phyloP scores from a whole-genome alignment of 2,113 vertebrate genomes.

The Sinocyclocheilus rhinocerous region DNA sequence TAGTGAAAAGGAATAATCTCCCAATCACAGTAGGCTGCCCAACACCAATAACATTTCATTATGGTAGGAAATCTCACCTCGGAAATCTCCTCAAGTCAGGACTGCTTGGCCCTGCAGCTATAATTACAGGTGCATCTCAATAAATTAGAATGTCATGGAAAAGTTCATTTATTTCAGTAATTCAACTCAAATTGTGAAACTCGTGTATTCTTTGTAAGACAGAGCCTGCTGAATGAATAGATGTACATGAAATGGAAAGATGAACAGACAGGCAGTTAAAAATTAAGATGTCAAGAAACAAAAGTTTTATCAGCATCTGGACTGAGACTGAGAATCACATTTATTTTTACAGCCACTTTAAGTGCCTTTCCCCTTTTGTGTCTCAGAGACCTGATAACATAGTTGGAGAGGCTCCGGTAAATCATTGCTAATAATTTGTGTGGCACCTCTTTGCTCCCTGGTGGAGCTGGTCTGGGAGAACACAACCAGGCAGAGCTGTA shows the following conservation, averaged over 20 bases:
- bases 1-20: neutral
- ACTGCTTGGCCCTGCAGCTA: neutral
- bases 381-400: constrained; percentile 8
- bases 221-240: neutral
- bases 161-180: no score
- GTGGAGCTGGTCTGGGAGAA: constrained; percentile 19
- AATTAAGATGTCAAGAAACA: neutral
- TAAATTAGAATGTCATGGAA: no score
- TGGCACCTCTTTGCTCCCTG: constrained; percentile 14
- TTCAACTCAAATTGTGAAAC: no score
- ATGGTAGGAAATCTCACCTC: neutral
- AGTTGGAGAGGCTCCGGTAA: constrained; percentile 12
- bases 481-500: constrained; percentile 12
- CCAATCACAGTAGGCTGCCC: neutral
- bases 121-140: no score
- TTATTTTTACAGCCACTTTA: constrained; percentile 4
- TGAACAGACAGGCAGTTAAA: neutral
- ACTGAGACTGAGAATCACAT: neutral
- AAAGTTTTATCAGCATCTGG: neutral
- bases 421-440: constrained; percentile 35
- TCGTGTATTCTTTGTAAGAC: neutral
- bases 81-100: neutral
- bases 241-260: neutral
- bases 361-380: neutral
- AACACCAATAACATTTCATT: neutral